Evolutionary conservation across 2,113 vertebrate genomes (phyloP), one percentile per base, ranked within the genome.

Genomic region (Charina bottae): DNA sequence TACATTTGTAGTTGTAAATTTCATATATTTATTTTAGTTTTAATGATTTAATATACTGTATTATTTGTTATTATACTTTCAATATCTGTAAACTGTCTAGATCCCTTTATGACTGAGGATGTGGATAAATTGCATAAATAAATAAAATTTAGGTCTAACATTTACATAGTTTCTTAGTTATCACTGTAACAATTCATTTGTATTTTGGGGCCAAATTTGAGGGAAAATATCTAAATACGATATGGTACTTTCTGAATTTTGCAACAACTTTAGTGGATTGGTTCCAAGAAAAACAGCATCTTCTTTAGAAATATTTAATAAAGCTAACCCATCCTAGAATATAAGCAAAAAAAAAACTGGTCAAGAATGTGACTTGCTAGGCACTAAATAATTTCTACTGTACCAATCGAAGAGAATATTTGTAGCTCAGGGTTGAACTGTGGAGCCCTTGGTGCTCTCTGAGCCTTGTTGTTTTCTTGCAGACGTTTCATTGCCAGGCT

Each of bases 241-340:
- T 42, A 53, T 83, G 11, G 53, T 42, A 42, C 49, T 55, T 89
- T 72, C 83, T 83, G 55, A 19, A 59, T 13, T 13, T 54, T 72
- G 11, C 28, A 93, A 46, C 19, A 28, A 85, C 12, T 89, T 84
- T 0, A 85, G 84, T 59, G 92, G 6, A 58, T 11, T 91, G 46
- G 68, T 53, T 90, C 26, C 55, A 87, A 87, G 23, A 54, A 95
- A 90, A 1, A 0, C 6, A 88, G 83, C 1, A 53, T 5, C 1
- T 90, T 92, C 93, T 12, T 60, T 46, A 78, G 56, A 59, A 88
- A 13, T 33, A 1, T 12, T 90, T 49, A 85, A 1, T 0, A 23
- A 37, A 91, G 23, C 55, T 6, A 96, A 94, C 0, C 68, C 92
- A 91, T 90, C 33, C 0, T 21, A n/a, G 1, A 28, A 10, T 60